Base-by-base conservation (phyloP, 2,888 invertebrate species). In the Eupsilia transversa region DNA sequence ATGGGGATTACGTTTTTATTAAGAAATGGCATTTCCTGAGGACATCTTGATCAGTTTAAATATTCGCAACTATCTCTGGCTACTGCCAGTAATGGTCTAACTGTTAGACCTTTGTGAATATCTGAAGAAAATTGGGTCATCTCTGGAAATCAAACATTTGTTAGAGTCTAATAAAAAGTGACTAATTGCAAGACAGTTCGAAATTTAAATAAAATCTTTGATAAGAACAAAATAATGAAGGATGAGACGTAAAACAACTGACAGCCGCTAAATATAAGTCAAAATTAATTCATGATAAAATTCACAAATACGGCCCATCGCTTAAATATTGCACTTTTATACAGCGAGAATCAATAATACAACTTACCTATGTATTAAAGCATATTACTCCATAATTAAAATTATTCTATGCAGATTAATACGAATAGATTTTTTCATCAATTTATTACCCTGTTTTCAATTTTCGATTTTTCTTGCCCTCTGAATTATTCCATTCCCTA, bases 171-270 rank as follows among this genome's bases (percentile, higher is more conserved):
- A n/a, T n/a, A n/a, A n/a, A n/a, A n/a, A n/a, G n/a, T n/a, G n/a
- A n/a, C n/a, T n/a, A n/a, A n/a, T n/a, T n/a, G n/a, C n/a, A n/a
- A n/a, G n/a, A n/a, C n/a, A n/a, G n/a, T n/a, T n/a, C n/a, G n/a
- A n/a, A n/a, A n/a, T n/a, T n/a, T n/a, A n/a, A n/a, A n/a, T n/a
- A n/a, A n/a, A n/a, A n/a, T n/a, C n/a, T n/a, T n/a, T n/a, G n/a
- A n/a, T n/a, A n/a, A n/a, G 65, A 77, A 80, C 86, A 87, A 91
- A 90, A 89, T 89, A 46, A 89, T 86, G 64, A 60, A 68, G 54
- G 91, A 85, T 93, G 87, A 93, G 93, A 94, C 95, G 95, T 96
- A 96, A 95, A 96, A 96, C 95, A 96, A 94, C 93, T 96, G 96
- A 96, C 96, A 96, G 94, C 94, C 95, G 96, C 94, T 92, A 92